These are phyloP conservation scores for Netelia melanura DNA, from an alignment of 2,888 invertebrate species.

Conservation along the genomic window DNA sequence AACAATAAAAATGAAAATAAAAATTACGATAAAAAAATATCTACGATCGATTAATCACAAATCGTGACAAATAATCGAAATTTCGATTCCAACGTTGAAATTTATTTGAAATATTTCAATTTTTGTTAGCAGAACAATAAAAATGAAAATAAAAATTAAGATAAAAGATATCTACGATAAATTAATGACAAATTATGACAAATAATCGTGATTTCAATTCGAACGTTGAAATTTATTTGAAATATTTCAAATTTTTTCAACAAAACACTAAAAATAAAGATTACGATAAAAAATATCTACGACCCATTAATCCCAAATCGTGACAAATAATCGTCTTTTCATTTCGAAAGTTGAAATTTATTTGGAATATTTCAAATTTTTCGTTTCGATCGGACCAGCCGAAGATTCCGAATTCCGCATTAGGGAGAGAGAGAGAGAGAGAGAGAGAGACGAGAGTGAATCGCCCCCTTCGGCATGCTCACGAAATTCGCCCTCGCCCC, in stretches of 20 bases:
- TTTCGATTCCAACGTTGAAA: background rate
- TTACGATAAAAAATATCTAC: too few species aligned
- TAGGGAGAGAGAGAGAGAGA: background rate
- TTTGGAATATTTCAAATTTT: background rate
- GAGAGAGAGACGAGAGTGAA: background rate
- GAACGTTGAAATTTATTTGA: too few species aligned
- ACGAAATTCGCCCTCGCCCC: conserved; percentile 4
- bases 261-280: too few species aligned
- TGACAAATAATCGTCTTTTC: too few species aligned
- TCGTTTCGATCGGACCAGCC: conserved; percentile 24
- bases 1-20: background rate
- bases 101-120: background rate
- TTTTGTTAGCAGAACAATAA: background rate
- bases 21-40: conserved; percentile 41
- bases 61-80: background rate
- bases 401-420: conserved; percentile 28
- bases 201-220: too few species aligned
- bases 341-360: too few species aligned
- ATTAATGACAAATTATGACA: too few species aligned
- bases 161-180: too few species aligned
- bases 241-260: too few species aligned
- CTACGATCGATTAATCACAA: background rate
- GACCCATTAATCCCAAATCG: too few species aligned
- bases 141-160: too few species aligned
- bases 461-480: too few species aligned